Base-by-base conservation (phyloP, 2,797 vertebrate genomes). In the Melanotaenia nigrans region DNA sequence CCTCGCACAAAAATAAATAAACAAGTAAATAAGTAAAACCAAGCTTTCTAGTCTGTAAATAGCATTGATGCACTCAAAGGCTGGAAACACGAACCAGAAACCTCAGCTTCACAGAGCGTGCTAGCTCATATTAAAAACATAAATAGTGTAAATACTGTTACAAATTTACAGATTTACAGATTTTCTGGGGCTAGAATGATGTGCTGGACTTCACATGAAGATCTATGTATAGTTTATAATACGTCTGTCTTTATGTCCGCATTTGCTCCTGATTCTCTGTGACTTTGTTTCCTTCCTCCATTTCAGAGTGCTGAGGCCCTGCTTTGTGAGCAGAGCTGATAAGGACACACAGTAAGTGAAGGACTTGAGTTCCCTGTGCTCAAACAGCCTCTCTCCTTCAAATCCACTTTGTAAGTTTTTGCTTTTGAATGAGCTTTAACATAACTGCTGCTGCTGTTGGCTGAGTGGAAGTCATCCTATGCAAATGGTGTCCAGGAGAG, bases 311-410 rank as follows among this genome's bases (percentile, higher is more conserved):
- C 22, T 59, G 68, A 78, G 35, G 74, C 73, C 36, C 4, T 20
- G 76, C 84, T 88, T 88, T 87, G 89, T 90, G 89, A 77, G 82
- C 71, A 0, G 7, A 61, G 77, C 78, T 67, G 89, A 90, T 90
- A 86, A 90, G 82, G 61, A 84, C 33, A 4, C 47, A 33, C 47
- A 59, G 18, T 76, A 58, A 30, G 25, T 56, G 80, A 82, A 87
- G 59, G 72, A 77, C 80, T 81, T 66, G 58, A 64, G 54, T 58
- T 80, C 56, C 45, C 24, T n/a, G 62, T 36, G 42, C 65, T n/a
- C 30, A 75, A 61, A 75, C 66, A 51, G 56, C 56, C 65, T 51
- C 20, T 5, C 59, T 47, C 58, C 68, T 77, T 83, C 49, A 38
- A 42, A 64, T 59, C 61, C 67, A 63, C 67, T 79, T 66, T 28